phyloP scores from a whole-genome alignment of 2,888 invertebrate genomes.

The Ypsolopha scabrella region DNA sequence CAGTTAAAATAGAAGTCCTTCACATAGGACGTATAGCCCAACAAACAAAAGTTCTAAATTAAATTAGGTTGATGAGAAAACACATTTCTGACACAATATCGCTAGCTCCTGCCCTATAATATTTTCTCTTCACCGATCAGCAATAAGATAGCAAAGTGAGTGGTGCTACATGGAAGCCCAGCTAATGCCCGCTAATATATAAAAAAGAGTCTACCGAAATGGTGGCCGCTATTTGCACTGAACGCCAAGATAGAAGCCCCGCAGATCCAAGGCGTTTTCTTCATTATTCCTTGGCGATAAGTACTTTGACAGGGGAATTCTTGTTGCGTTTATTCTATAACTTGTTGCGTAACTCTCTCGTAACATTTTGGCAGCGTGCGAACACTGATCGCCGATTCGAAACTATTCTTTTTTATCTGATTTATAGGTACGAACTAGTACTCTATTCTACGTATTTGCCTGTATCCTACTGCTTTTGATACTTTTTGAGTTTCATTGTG shows the following conservation, averaged over 20 bases:
- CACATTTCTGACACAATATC: no score
- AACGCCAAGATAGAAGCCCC: no score
- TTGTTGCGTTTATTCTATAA: constrained; percentile 6
- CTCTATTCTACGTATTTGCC: not conserved
- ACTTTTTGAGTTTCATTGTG: no score
- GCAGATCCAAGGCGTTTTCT: no score
- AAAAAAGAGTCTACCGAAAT: constrained; percentile 19
- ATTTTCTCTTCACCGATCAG: constrained; percentile 46
- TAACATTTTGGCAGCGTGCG: constrained; percentile 19
- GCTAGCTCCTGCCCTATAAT: no score
- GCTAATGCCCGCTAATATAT: constrained; percentile 42
- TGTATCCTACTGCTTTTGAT: no score
- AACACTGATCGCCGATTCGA: constrained; percentile 25
- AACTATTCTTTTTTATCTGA: constrained; percentile 16
- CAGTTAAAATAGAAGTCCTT: no score
- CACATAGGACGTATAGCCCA: no score
- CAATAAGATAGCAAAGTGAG: constrained; percentile 44
- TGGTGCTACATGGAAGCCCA: constrained; percentile 30
- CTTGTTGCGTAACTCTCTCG: constrained; percentile 26
- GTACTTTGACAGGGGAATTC: no score
- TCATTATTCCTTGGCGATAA: no score
- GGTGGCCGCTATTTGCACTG: not conserved
- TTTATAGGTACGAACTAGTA: constrained; percentile 12
- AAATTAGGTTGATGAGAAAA: no score
- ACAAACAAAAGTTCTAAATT: no score